These are phyloP conservation scores for Colius striatus DNA, from an alignment of 2,113 vertebrate genomes.

Conservation along the genomic window DNA sequence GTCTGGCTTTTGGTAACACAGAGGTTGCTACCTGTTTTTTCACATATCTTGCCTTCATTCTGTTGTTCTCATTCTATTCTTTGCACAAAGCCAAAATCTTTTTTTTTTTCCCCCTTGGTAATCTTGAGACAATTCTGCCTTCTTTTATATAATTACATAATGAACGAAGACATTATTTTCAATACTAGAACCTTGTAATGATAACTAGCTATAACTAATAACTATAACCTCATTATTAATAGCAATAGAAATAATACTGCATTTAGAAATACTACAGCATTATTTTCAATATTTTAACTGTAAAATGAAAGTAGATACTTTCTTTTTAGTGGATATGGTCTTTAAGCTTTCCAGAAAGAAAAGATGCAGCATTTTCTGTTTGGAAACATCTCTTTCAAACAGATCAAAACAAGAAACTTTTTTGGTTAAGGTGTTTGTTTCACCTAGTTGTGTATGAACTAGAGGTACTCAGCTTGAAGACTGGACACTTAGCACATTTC, in stretches of 20 bases:
- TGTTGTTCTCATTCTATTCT: not conserved
- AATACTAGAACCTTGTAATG: not conserved
- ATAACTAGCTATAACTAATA: not conserved
- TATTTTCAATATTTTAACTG: not conserved
- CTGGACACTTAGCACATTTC: not conserved
- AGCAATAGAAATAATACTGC: not conserved
- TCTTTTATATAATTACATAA: not conserved
- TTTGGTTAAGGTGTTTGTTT: not conserved
- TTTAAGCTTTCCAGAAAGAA: not conserved
- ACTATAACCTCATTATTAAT: not conserved
- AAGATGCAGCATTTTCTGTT: not conserved
- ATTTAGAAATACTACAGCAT: not conserved
- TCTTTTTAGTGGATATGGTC: not conserved
- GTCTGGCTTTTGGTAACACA: not conserved
- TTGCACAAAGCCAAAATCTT: not conserved
- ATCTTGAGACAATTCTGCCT: not conserved
- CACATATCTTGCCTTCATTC: not conserved
- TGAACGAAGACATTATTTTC: not conserved
- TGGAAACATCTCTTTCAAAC: not conserved
- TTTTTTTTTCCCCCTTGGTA: not conserved
- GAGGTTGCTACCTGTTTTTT: not conserved
- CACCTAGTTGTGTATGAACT: not conserved
- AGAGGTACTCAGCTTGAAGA: not conserved
- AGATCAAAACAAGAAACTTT: not conserved
- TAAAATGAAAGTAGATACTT: not conserved